Evolutionary conservation across 1,140 invertebrate genomes (phyloP), one percentile per base, ranked within the genome.

Genomic region (Theocolax elegans): DNA sequence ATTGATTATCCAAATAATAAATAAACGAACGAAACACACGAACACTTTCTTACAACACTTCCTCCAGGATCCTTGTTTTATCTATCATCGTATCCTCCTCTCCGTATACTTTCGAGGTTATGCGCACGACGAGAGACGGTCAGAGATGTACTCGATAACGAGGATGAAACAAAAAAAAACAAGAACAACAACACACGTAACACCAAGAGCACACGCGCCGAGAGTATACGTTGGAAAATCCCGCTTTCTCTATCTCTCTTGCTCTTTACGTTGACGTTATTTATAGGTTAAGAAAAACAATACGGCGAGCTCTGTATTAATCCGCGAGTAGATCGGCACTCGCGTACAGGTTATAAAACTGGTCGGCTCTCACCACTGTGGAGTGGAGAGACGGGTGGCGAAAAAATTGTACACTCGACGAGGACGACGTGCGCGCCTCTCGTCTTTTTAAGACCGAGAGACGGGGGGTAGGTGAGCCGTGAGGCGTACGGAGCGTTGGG

Each of bases 221-320:
- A 29, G 40, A 19, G 13, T 7, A 59, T 17, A 40, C 29, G 13
- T 58, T 46, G 64, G 64, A 48, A 67, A 67, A 54, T 67, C 64
- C 53, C 64, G 53, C 64, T 67, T 40, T 49, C 59, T 54, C 49
- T 29, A 29, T 62, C 58, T 60, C 1, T 60, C 23, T 46, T 8
- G 44, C 58, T 48, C 27, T 48, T 31, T 46, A 4, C 46, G 17
- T 31, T 7, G 60, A 49, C 42, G 44, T 54, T 67, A 67, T 67
- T 67, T 67, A 49, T 67, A 67, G 65, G 65, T 67, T 67, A 67
- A 67, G 65, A 25, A 58, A 59, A 67, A 67, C 44, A 48, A 66
- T 35, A 17, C 23, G 21, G 35, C 38, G 2, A 38, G 62, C 25
- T 21, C 19, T 23, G 31, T n/a, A 66, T 44, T 56, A 56, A 54